Base-by-base conservation (phyloP, 2,888 invertebrate species). In the Tenthredo mesomela region DNA sequence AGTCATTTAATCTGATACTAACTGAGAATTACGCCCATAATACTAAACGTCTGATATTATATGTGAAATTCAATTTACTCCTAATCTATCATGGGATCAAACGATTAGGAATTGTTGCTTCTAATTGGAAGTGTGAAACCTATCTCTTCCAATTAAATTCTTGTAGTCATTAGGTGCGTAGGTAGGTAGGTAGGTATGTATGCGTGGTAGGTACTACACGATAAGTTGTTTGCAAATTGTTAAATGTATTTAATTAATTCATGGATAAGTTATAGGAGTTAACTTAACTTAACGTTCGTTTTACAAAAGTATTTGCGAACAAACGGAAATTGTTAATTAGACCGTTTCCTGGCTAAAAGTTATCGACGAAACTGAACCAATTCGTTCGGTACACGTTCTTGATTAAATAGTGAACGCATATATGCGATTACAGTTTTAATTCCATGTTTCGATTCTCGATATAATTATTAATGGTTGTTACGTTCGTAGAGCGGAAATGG, bases 81-180 rank as follows among this genome's bases (percentile, higher is more conserved):
- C 21, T 73, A 21, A 21, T 73, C 73, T 73, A 40, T 43, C 43
- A 43, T 6, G 40, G 12, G 21, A 18, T 37, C 33, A 70, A 70
- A 37, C n/a, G 33, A 40, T 40, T 29, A 40, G 40, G 10, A 70
- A 70, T 70, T 70, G 70, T 70, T 70, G 37, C 10, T 2, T 43
- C 25, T 43, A 40, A 73, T 21, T 73, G 15, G 73, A 73, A 73
- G 43, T 12, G 73, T 43, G 10, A 43, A 73, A 40, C 73, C 43
- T 29, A 43, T 43, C 73, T 73, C 10, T 73, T 73, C 43, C 73
- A 43, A 58, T 58, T 58, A 58, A 58, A 58, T 58, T 58, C 58
- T 7, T 58, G 21, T 21, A 58, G 50, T 50, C 50, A 50, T 50
- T 58, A 58, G 58, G 21, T 21, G 15, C n/a, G n/a, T n/a, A n/a